A percentile compares a stretch with the other conserved stretches of the same genome.
Evolutionary conservation across 2,113 vertebrate species (phyloP).

Genomic region (Hyperopisus bebe): DNA sequence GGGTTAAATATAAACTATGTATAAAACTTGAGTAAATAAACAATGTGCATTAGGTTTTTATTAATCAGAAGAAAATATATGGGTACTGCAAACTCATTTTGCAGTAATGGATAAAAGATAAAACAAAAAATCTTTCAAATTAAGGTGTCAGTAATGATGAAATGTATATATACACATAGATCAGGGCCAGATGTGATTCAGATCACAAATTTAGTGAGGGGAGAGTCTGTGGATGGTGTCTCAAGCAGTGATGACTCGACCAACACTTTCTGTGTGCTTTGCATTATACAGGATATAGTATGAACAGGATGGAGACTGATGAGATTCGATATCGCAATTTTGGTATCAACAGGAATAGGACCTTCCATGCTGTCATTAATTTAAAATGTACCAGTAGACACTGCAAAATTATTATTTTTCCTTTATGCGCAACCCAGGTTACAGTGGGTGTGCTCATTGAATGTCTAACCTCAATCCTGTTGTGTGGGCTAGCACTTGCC

Average conservation of each 20-base stretch:
- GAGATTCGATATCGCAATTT: neutral
- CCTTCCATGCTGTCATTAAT: neutral
- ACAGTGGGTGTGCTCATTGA: neutral
- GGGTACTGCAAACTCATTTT: neutral
- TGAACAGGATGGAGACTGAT: neutral
- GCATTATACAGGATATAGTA: neutral
- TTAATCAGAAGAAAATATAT: neutral
- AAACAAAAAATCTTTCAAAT: neutral
- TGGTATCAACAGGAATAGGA: neutral
- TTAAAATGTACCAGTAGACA: too few species aligned
- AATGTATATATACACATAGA: neutral
- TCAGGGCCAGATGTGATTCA: neutral
- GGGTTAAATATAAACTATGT: slow-evolving; percentile 7
- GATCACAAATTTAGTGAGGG: neutral
- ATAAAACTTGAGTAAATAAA: neutral
- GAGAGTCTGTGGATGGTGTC: neutral
- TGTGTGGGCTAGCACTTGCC: neutral
- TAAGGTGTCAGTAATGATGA: neutral
- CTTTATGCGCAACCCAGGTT: neutral
- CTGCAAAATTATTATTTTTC: neutral
- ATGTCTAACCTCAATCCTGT: neutral
- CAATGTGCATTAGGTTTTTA: neutral
- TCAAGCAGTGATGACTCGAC: neutral
- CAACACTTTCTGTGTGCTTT: neutral
- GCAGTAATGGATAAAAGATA: neutral